phyloP scores from a whole-genome alignment of 2,113 vertebrate species.

The Corythaixoides concolor region DNA sequence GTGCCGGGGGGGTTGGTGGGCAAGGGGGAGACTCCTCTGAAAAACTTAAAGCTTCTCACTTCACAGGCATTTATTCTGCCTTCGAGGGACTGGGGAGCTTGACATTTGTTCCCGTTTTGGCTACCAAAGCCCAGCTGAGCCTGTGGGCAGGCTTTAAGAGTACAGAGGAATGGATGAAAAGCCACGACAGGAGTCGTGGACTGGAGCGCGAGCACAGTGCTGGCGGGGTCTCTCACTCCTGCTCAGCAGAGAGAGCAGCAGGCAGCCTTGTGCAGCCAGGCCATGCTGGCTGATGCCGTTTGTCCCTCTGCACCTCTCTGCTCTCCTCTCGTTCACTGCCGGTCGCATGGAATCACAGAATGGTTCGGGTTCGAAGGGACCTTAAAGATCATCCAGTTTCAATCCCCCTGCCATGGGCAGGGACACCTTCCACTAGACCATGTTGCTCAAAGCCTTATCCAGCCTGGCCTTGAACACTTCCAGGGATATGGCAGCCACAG shows the following conservation, averaged over 20 bases:
- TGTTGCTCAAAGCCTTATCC: no score
- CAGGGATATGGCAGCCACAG: no score
- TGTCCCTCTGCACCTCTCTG: not conserved
- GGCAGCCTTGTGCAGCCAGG: not conserved
- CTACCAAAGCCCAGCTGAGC: not conserved
- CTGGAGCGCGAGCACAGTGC: not conserved
- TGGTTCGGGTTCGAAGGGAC: no score
- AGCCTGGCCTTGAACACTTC: no score
- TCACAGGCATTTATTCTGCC: not conserved
- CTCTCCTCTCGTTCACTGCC: not conserved
- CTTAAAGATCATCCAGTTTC: no score
- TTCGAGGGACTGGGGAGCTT: rapidly evolving
- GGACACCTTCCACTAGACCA: no score
- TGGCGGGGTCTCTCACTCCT: not conserved
- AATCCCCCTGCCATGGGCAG: no score
- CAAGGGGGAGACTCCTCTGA: not conserved
- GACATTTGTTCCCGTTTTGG: not conserved
- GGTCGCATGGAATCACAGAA: rapidly evolving
- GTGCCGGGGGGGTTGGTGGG: not conserved
- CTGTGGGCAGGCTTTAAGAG: not conserved
- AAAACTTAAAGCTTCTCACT: not conserved
- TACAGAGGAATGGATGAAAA: not conserved
- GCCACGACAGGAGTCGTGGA: not conserved
- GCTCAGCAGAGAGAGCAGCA: not conserved
- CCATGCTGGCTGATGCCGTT: rapidly evolving